Base-by-base conservation (phyloP, 2,888 invertebrate species). In the Selenia dentaria region DNA sequence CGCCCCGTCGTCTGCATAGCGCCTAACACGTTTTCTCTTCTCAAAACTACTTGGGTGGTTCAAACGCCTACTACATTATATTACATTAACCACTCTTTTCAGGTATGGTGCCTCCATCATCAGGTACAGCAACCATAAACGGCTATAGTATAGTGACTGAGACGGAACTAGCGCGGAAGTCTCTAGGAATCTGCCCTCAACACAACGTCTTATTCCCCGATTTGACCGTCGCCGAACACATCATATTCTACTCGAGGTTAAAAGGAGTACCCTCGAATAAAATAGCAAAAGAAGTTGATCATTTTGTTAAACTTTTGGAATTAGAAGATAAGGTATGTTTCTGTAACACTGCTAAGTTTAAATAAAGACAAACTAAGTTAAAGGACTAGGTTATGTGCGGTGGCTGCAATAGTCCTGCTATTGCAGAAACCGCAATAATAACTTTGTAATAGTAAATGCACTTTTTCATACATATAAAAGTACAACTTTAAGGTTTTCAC, bases 131-230 rank as follows among this genome's bases (percentile, higher is more conserved):
- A 0, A 83, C 91, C 1, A 92, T 96, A 42, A 94, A 93, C 74
- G 96, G 95, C 2, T 93, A 92, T 70, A 94, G 95, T 70, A 94
- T 96, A 54, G 89, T 93, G 14, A 92, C 88, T 0, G 93, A 96
- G 60, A 94, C 96, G 39, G 85, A 90, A 10, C 89, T 86, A 6
- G 95, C 96, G 0, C 92, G 96, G n/a, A 91, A 91, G 55, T 95
- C 95, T 22, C 83, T 96, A 24, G 96, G 96, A 1, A 91, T 96
- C 14, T 96, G 96, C 82, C 97, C 97, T 0, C 97, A 97, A 69
- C 96, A 96, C 76, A 96, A 97, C 83, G 94, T 96, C 1, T 89
- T 97, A 10, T 97, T 97, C 76, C 95, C 96, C 27, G 95, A 95
- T 54, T 87, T 97, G 36, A 97, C 96, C 0, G 96, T 97, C 3